These are phyloP conservation scores for Ophioninae sp. DNA, from an alignment of 2,888 invertebrate species.

Conservation along the genomic window DNA sequence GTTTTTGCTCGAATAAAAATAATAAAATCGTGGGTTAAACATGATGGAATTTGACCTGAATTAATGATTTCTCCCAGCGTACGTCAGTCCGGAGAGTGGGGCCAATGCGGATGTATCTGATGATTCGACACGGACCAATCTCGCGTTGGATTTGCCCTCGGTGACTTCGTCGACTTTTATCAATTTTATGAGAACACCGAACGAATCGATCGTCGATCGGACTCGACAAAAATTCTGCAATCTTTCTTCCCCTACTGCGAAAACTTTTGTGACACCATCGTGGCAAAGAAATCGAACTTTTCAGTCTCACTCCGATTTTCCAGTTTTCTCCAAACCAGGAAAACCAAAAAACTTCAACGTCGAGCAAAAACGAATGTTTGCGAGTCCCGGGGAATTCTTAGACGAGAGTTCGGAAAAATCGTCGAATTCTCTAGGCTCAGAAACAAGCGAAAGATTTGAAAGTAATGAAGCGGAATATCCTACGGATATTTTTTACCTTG, in stretches of 20 bases:
- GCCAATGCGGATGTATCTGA: slow-evolving; percentile 59
- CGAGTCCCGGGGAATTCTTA: background rate
- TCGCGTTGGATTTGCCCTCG: slow-evolving; percentile 11
- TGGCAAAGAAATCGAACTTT: background rate
- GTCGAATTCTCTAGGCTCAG: background rate
- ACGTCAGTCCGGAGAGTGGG: slow-evolving; percentile 58
- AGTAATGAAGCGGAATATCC: background rate
- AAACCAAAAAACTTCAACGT: background rate
- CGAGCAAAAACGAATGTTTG: background rate
- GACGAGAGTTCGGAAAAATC: background rate
- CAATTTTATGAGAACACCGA: slow-evolving; percentile 35
- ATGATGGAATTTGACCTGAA: background rate
- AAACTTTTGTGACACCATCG: background rate
- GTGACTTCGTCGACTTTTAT: slow-evolving; percentile 59
- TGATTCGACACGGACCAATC: slow-evolving; percentile 39
- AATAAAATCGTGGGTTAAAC: background rate
- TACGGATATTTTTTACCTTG: background rate
- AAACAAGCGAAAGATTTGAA: background rate
- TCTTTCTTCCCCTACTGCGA: background rate
- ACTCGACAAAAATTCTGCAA: background rate
- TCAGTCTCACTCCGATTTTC: background rate
- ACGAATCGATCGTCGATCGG: background rate
- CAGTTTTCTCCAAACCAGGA: background rate
- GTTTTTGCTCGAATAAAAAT: background rate
- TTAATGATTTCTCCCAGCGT: background rate